phyloP scores from a whole-genome alignment of 1,140 invertebrate genomes.

The Heliothis subflexa region DNA sequence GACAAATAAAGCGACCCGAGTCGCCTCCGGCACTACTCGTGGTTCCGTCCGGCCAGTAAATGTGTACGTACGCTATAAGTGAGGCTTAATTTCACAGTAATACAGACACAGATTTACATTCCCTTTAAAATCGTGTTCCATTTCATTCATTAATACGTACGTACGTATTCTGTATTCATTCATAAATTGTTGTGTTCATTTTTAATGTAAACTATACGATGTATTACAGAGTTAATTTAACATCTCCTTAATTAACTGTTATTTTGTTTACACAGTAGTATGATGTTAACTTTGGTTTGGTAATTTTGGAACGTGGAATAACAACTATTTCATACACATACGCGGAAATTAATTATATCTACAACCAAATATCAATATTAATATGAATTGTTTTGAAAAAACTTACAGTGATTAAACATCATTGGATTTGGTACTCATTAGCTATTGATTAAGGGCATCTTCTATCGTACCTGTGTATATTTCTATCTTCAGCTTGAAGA shows the following conservation, averaged over 20 bases:
- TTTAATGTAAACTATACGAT: slow-evolving; percentile 1
- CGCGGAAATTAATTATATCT: too few relatives aligned
- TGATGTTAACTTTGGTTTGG: neutral
- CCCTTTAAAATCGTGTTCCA: slow-evolving; percentile 10
- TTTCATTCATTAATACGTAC: slow-evolving; percentile 6
- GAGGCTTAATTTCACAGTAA: neutral
- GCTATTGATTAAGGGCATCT: too few relatives aligned
- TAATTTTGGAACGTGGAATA: neutral
- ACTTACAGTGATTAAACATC: too few relatives aligned
- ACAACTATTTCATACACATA: neutral
- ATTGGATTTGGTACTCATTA: too few relatives aligned
- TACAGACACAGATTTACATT: neutral
- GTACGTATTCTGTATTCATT: slow-evolving; percentile 1
- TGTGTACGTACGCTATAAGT: neutral
- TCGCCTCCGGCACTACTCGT: neutral
- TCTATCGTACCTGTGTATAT: too few relatives aligned
- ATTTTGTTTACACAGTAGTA: neutral
- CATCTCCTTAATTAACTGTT: slow-evolving; percentile 12
- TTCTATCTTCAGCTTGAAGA: too few relatives aligned
- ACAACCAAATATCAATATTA: too few relatives aligned
- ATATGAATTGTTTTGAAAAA: too few relatives aligned
- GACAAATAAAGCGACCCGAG: slow-evolving; percentile 3
- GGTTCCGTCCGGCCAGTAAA: neutral
- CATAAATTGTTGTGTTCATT: neutral
- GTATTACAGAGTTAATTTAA: neutral